These are phyloP conservation scores for Taxidea taxus DNA, from an alignment of 2,113 vertebrate species.

Conservation along the genomic window DNA sequence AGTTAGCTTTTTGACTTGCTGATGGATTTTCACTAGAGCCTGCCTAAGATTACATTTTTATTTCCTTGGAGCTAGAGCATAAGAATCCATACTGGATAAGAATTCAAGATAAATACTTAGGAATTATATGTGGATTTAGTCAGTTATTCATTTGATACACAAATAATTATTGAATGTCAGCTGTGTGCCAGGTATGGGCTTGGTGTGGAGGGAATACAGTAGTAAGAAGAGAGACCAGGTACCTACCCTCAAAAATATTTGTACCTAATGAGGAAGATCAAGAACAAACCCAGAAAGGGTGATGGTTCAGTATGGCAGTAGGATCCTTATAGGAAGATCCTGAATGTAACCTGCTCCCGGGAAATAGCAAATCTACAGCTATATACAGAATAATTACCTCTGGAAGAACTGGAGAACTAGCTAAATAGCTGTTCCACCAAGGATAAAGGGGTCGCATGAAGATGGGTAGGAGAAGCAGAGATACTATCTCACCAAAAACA, in stretches of 20 bases:
- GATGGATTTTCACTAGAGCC: not conserved
- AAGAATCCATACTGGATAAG: not conserved
- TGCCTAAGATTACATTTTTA: not conserved
- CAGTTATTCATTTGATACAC: not conserved
- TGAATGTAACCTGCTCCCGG: not conserved
- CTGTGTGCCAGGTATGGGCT: not conserved
- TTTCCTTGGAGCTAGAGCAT: not conserved
- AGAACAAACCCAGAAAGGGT: not conserved
- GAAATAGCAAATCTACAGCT: not conserved
- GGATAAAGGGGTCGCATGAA: not conserved
- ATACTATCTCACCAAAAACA: not conserved
- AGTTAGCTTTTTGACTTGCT: not conserved
- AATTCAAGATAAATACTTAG: not conserved
- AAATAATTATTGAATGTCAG: not conserved
- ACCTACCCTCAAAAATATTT: not conserved
- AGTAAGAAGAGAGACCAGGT: not conserved
- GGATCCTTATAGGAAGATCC: not conserved
- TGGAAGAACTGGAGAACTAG: not conserved
- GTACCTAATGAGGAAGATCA: not conserved
- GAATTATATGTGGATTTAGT: not conserved
- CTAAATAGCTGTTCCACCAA: not conserved
- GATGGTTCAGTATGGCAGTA: not conserved
- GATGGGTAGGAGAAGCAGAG: not conserved
- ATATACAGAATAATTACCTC: not conserved
- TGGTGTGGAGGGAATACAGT: not conserved